phyloP scores from a whole-genome alignment of 1,140 invertebrate genomes.

The Chionoecetes opilio region DNA sequence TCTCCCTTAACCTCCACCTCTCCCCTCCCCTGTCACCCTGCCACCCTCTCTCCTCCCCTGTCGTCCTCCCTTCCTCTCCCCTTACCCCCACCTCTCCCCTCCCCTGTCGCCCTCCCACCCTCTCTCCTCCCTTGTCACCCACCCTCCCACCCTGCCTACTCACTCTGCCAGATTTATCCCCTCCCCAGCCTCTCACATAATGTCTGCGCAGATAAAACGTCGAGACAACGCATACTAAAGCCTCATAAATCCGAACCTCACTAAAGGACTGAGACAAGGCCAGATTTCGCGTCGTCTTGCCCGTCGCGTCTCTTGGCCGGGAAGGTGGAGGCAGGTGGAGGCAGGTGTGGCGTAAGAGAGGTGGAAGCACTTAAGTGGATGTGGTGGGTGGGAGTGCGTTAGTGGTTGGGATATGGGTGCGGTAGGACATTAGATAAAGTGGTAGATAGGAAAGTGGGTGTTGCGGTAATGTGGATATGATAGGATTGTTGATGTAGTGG shows the following conservation, averaged over 20 bases:
- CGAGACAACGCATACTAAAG: conserved; percentile 28
- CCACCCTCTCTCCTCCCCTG: not conserved
- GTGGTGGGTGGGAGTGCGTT: not conserved
- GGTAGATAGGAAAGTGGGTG: too few relatives aligned
- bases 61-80: not conserved
- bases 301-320: not conserved
- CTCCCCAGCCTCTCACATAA: conserved; percentile 32
- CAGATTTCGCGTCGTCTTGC: not conserved
- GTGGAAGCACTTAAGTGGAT: not conserved
- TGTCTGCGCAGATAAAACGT: conserved; percentile 19
- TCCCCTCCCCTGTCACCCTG: not conserved
- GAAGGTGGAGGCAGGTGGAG: not conserved
- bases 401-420: too few relatives aligned
- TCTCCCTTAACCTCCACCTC: not conserved
- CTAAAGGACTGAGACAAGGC: not conserved
- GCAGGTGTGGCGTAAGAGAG: not conserved
- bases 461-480: too few relatives aligned
- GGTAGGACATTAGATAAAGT: too few relatives aligned
- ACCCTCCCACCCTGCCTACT: not conserved
- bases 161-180: conserved; percentile 39
- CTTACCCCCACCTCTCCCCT: not conserved
- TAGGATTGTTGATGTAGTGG: not conserved
- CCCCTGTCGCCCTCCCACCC: not conserved
- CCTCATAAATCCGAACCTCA: conserved; percentile 28
- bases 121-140: not conserved